Evolutionary conservation across 2,888 invertebrate species (phyloP), one percentile per base, ranked within the genome.

Genomic region (Lacanobia oleracea): DNA sequence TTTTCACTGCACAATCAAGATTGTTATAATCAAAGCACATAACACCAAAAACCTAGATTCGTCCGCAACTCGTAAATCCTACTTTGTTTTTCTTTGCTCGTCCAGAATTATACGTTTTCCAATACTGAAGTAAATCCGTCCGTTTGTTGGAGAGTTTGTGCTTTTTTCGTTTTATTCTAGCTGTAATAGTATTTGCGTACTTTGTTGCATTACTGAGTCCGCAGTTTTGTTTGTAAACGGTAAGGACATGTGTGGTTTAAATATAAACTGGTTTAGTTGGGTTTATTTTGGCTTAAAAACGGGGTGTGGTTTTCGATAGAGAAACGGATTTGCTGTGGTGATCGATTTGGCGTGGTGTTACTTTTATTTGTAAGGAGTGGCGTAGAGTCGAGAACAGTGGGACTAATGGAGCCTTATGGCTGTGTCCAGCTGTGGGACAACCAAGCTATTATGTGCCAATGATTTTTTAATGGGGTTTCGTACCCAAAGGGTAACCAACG

Each of bases 81-180:
- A 70, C 64, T 67, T 70, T 81, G 77, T 79, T 50, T 70, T 54
- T 67, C 57, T 45, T 67, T 56, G 21, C 6, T 50, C 63, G 27
- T 48, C 18, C 54, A 60, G 37, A 67, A 77, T 67, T 67, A 82
- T 77, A 67, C 56, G 40, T 67, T 82, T 82, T 64, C 67, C 77
- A 77, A 81, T 77, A 72, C 40, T 37, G n/a, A 71, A 56, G 40
- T 33, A 43, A 66, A 63, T 65, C 50, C 57, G 16, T 68, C 56
- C 37, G 57, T 21, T 54, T 37, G 18, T 21, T 48, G 43, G 40
- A 27, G 51, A 68, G 56, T 72, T 72, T 40, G 64, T 40, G 54
- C 14, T 59, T 27, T 50, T 65, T 33, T 65, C n/a, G 61, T 60
- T 76, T 76, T 68, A 33, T 61, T 72, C 62, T 23, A 27, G 45